These are phyloP conservation scores for Acinonyx jubatus DNA, from an alignment of 2,113 vertebrate genomes.

Conservation along the genomic window DNA sequence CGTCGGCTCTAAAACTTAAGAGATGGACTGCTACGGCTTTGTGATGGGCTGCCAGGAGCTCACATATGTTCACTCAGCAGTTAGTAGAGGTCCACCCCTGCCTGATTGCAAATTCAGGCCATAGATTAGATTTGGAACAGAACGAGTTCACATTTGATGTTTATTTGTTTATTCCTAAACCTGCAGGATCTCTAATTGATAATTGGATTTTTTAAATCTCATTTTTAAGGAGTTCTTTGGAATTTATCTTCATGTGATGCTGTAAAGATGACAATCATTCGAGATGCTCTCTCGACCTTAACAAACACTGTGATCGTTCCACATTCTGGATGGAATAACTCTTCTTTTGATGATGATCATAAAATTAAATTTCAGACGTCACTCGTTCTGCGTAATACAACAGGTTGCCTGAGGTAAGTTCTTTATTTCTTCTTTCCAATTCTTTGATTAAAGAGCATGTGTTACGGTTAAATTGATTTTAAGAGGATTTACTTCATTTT, in stretches of 20 bases:
- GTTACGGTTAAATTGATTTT: not conserved
- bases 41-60: not conserved
- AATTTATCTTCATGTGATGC: constrained; percentile 98
- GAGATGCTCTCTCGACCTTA: constrained; percentile 94
- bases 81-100: not conserved
- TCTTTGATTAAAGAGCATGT: not conserved
- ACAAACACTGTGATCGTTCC: constrained; percentile 99
- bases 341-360: constrained; percentile 96
- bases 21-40: not conserved
- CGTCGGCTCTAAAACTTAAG: not conserved
- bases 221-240: constrained; percentile 94
- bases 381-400: constrained; percentile 95
- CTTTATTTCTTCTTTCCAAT: not conserved
- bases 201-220: constrained; percentile 38
- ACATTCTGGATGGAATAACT: constrained; percentile 97
- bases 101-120: not conserved
- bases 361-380: constrained; percentile 99
- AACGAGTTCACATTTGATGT: not conserved
- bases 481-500: not conserved
- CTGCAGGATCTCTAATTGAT: not conserved
- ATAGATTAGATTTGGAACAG: not conserved
- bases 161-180: constrained; percentile 37
- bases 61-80: not conserved
- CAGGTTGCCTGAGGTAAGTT: constrained; percentile 95
- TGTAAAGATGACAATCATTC: constrained; percentile 98